phyloP scores from a whole-genome alignment of 2,113 vertebrate species.

The Semnornis frantzii region DNA sequence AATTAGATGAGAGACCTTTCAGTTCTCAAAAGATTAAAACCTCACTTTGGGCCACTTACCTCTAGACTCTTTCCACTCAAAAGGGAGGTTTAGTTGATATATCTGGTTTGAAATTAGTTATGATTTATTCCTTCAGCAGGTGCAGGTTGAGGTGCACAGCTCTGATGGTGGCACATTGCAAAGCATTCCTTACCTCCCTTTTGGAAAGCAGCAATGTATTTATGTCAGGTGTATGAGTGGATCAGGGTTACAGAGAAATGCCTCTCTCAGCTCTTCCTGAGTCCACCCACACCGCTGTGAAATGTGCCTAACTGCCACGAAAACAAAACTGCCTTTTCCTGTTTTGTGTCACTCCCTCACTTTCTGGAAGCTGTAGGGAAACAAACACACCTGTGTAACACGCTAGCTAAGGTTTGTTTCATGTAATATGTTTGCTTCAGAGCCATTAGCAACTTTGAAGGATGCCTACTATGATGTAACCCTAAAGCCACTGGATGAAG shows the following conservation, averaged over 20 bases:
- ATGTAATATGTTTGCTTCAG: conserved; percentile 55
- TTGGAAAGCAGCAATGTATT: background rate
- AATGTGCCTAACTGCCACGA: background rate
- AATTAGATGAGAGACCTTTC: background rate
- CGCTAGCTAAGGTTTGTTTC: background rate
- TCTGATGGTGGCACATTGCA: background rate
- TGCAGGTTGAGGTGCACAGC: background rate
- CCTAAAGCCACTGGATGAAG: conserved; percentile 73
- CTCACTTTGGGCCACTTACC: background rate
- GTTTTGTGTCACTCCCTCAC: background rate
- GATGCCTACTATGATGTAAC: conserved; percentile 86
- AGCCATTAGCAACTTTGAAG: conserved; percentile 82
- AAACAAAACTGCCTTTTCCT: background rate
- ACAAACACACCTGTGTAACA: background rate
- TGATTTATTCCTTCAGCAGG: background rate
- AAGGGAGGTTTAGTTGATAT: background rate
- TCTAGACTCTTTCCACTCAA: background rate
- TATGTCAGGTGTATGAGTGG: accelerated
- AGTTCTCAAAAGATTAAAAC: background rate
- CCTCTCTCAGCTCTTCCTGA: background rate
- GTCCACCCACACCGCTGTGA: background rate
- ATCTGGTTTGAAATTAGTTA: background rate
- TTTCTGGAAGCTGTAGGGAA: background rate
- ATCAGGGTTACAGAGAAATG: background rate
- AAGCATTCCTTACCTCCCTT: background rate